Conservation (phyloP, 2,113 vertebrate species). For the Coreoperca whiteheadi region DNA sequence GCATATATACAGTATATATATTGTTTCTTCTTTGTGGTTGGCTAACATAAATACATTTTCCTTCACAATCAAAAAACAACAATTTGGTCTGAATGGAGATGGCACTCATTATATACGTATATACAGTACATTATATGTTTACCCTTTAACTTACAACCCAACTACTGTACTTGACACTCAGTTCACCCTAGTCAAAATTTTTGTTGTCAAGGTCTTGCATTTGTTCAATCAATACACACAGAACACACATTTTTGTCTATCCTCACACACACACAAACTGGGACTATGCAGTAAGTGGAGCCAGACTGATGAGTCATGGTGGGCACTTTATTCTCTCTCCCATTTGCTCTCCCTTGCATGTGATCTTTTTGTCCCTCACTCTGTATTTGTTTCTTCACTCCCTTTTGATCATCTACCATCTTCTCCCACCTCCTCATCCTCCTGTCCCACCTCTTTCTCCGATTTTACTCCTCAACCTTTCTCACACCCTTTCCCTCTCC, state of each 20-base stretch:
- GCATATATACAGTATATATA: background rate
- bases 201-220: slow-evolving; percentile 1
- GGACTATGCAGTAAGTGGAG: slow-evolving; percentile 39
- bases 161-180: slow-evolving; percentile 2
- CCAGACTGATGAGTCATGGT: slow-evolving; percentile 53
- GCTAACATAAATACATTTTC: background rate
- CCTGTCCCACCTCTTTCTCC: background rate
- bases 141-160: background rate
- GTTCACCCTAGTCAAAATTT: slow-evolving; percentile 1
- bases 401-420: slow-evolving; percentile 16
- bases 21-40: background rate
- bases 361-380: slow-evolving; percentile 7
- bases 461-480: slow-evolving; percentile 21
- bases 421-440: background rate
- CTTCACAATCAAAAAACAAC: slow-evolving; percentile 2
- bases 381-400: slow-evolving; percentile 10
- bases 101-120: background rate
- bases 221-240: background rate
- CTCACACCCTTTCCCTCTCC: slow-evolving; percentile 6
- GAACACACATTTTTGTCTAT: background rate
- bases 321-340: slow-evolving; percentile 33
- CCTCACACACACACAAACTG: slow-evolving; percentile 6
- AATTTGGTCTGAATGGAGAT: background rate
- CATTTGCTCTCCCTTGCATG: slow-evolving; percentile 18
- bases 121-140: background rate